Conservation (phyloP, 2,797 vertebrate species). For the Momotus momota region DNA sequence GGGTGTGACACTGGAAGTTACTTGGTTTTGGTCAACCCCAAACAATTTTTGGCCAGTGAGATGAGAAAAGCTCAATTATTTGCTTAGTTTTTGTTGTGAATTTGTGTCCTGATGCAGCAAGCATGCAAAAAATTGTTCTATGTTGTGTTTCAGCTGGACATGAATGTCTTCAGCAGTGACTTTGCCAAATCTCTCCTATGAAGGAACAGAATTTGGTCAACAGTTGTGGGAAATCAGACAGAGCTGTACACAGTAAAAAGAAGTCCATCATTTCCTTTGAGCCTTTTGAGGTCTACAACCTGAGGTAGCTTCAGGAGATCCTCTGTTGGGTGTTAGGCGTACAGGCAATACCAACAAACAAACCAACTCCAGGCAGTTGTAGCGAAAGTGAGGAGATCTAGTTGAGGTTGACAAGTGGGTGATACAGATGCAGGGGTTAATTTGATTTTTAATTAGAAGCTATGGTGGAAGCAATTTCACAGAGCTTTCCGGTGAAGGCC, state of each 20-base stretch:
- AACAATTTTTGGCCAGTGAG: conserved; percentile 2
- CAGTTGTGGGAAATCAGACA: conserved; percentile 29
- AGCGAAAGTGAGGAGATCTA: not conserved
- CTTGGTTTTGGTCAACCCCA: conserved; percentile 19
- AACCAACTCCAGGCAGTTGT: not conserved
- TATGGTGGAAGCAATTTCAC: not conserved
- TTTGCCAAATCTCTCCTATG: not conserved
- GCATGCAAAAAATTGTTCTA: not conserved
- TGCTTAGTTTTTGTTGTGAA: not conserved
- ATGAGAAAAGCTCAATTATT: conserved; percentile 14
- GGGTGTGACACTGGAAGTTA: not conserved
- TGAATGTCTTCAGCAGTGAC: not conserved
- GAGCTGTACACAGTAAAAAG: not conserved
- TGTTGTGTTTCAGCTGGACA: not conserved
- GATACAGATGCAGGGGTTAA: not conserved
- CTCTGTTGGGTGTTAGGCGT: not conserved
- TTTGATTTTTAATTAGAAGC: not conserved
- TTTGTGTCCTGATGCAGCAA: conserved; percentile 12
- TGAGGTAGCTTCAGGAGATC: not conserved
- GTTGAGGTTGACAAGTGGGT: not conserved
- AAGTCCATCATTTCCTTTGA: not conserved
- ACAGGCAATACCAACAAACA: not conserved
- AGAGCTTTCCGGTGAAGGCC: not conserved
- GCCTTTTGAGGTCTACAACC: not conserved
- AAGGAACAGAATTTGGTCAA: conserved; percentile 36